A percentile compares a stretch with the other conserved stretches of the same genome.
These are phyloP conservation scores for Poeciliopsis paucimaculata DNA, from an alignment of 2,797 vertebrate genomes.

Conservation along the genomic window DNA sequence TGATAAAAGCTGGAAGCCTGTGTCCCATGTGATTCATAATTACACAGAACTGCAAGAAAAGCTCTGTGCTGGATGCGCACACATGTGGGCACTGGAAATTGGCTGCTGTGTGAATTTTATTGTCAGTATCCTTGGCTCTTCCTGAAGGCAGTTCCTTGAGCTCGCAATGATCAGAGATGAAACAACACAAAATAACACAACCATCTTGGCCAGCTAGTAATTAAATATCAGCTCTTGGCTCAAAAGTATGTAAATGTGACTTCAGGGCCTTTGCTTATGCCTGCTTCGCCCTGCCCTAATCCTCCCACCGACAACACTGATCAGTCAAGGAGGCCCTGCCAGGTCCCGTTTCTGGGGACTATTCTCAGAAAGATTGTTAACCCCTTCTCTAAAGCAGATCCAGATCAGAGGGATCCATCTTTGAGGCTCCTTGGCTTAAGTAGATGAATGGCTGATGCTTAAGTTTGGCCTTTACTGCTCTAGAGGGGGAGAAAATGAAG, in stretches of 20 bases:
- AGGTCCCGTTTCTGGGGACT: slow-evolving; percentile 49
- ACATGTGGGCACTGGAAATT: slow-evolving; percentile 54
- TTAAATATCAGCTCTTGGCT: slow-evolving; percentile 77
- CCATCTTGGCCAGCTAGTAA: slow-evolving; percentile 65
- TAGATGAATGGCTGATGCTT: slow-evolving; percentile 40
- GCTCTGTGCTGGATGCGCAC: slow-evolving; percentile 29
- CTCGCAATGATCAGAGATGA: slow-evolving; percentile 59
- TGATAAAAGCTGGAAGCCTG: slow-evolving; percentile 41
- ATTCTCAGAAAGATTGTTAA: slow-evolving; percentile 70
- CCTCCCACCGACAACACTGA: slow-evolving; percentile 39
- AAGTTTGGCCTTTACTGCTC: slow-evolving; percentile 27
- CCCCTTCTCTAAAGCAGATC: slow-evolving; percentile 55
- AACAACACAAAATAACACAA: slow-evolving; percentile 58
- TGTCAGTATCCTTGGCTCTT: slow-evolving; percentile 61
- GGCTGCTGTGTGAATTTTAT: slow-evolving; percentile 37
- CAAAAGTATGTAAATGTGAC: slow-evolving; percentile 54
- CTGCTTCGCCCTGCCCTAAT: not conserved
- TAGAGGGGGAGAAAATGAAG: slow-evolving; percentile 5
- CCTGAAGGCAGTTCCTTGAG: slow-evolving; percentile 60
- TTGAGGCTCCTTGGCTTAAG: slow-evolving; percentile 44
- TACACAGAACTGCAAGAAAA: slow-evolving; percentile 61
- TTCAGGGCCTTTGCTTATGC: slow-evolving; percentile 14
- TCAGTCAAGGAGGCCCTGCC: slow-evolving; percentile 47
- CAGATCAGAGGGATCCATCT: slow-evolving; percentile 56
- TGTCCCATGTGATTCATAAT: slow-evolving; percentile 57